A percentile compares a stretch with the other conserved stretches of the same genome.
These are phyloP conservation scores for Pelobates fuscus DNA, from an alignment of 2,113 vertebrate genomes.

Conservation along the genomic window DNA sequence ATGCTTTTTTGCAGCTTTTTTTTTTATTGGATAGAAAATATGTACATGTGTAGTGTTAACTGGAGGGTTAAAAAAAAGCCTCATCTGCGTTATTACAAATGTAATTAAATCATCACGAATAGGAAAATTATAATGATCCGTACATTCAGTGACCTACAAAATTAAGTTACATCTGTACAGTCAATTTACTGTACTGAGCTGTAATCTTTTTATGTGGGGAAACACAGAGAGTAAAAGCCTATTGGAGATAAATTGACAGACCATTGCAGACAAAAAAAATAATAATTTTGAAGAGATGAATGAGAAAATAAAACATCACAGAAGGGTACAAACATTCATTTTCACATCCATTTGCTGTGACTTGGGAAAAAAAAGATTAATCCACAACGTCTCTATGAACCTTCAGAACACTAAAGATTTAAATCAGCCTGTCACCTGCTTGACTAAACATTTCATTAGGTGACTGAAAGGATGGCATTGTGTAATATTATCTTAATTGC, in stretches of 20 bases:
- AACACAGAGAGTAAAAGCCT: conserved; percentile 11
- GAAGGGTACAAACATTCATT: conserved; percentile 41
- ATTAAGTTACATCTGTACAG: conserved; percentile 42
- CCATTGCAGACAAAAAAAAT: conserved; percentile 2
- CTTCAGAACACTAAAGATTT: conserved; percentile 2
- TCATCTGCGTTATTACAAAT: conserved; percentile 26
- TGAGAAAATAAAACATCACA: conserved; percentile 34
- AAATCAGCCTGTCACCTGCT: conserved; percentile 35
- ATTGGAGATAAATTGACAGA: conserved; percentile 25
- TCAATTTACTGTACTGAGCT: conserved; percentile 25
- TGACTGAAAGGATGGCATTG: conserved; percentile 5
- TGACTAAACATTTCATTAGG: conserved; percentile 18
- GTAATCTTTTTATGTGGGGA: conserved; percentile 40
- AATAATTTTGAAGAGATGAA: conserved; percentile 12
- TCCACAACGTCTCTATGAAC: conserved; percentile 25
- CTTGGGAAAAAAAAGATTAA: conserved; percentile 18
- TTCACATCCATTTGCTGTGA: conserved; percentile 2
- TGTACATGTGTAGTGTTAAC: neutral
- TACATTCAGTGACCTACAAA: conserved; percentile 31
- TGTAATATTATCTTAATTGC: neutral
- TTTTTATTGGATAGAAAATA: neutral
- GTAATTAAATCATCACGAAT: conserved; percentile 31
- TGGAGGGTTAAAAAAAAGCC: conserved; percentile 26
- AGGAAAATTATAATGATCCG: conserved; percentile 32
- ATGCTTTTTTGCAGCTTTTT: too few relatives aligned